Conservation (phyloP, 2,888 invertebrate genomes). For the Bembecia ichneumoniformis region DNA sequence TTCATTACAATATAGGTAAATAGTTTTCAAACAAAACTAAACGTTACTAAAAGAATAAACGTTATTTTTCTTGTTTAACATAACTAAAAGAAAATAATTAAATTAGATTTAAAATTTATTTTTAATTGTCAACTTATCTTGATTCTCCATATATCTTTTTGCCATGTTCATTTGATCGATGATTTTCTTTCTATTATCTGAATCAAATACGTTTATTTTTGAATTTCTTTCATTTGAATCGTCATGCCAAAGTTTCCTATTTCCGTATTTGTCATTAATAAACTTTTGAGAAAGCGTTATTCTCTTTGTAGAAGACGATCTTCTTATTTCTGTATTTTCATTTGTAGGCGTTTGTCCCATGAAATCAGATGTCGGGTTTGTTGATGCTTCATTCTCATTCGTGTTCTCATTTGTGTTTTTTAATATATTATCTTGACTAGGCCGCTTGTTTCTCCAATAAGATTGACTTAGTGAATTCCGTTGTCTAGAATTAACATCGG, state of each 20-base stretch:
- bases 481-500: constrained; percentile 45
- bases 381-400: constrained; percentile 26
- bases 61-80: too few species aligned
- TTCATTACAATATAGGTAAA: neutral
- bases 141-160: constrained; percentile 33
- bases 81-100: neutral
- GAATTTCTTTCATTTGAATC: constrained; percentile 43
- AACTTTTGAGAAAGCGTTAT: constrained; percentile 66
- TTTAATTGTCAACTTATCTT: constrained; percentile 33
- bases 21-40: too few species aligned
- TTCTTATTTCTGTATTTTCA: constrained; percentile 41
- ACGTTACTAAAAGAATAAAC: too few species aligned
- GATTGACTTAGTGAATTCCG: constrained; percentile 65
- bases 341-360: constrained; percentile 57
- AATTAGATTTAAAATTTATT: constrained; percentile 25
- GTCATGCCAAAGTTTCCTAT: constrained; percentile 61
- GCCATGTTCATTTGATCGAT: constrained; percentile 48
- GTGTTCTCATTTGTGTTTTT: constrained; percentile 36
- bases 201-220: constrained; percentile 41
- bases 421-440: constrained; percentile 40
- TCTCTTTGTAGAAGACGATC: constrained; percentile 49
- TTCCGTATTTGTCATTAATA: constrained; percentile 68
- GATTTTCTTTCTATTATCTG: constrained; percentile 51
- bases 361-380: constrained; percentile 53
- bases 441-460: constrained; percentile 62